phyloP scores from a whole-genome alignment of 2,888 invertebrate species.

The Epirrhoe tristata region DNA sequence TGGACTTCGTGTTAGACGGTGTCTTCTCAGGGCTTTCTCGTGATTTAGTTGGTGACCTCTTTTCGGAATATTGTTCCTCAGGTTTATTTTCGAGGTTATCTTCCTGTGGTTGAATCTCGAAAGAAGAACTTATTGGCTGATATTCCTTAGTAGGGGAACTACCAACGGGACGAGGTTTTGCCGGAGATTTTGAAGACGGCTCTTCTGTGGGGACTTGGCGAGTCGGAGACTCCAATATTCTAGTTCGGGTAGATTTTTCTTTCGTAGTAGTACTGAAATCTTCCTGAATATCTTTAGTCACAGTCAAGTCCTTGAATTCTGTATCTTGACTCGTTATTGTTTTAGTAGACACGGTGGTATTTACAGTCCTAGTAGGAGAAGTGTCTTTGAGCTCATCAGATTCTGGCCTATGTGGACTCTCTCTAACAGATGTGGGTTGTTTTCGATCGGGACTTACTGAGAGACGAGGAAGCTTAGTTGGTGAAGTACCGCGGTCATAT shows the following conservation, averaged over 20 bases:
- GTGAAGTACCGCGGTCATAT: constrained; percentile 12
- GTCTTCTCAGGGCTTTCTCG: constrained; percentile 31
- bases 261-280: constrained; percentile 32
- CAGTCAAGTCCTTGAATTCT: constrained; percentile 40
- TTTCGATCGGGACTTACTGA: constrained; percentile 39
- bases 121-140: constrained; percentile 14
- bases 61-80: constrained; percentile 25
- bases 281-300: constrained; percentile 39
- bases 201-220: constrained; percentile 31
- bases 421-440: constrained; percentile 18
- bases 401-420: constrained; percentile 40
- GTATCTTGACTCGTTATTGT: constrained; percentile 41
- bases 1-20: constrained; percentile 42
- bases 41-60: constrained; percentile 19
- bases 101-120: constrained; percentile 10
- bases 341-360: constrained; percentile 35
- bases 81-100: constrained; percentile 19
- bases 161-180: constrained; percentile 24
- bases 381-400: constrained; percentile 26
- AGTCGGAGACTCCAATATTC: constrained; percentile 39
- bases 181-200: constrained; percentile 31
- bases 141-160: constrained; percentile 38
- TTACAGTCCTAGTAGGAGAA: constrained; percentile 31
- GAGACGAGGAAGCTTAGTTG: constrained; percentile 29
- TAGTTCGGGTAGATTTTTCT: constrained; percentile 35